These are phyloP conservation scores for Gambelia wislizenii DNA, from an alignment of 2,797 vertebrate species.

Conservation along the genomic window DNA sequence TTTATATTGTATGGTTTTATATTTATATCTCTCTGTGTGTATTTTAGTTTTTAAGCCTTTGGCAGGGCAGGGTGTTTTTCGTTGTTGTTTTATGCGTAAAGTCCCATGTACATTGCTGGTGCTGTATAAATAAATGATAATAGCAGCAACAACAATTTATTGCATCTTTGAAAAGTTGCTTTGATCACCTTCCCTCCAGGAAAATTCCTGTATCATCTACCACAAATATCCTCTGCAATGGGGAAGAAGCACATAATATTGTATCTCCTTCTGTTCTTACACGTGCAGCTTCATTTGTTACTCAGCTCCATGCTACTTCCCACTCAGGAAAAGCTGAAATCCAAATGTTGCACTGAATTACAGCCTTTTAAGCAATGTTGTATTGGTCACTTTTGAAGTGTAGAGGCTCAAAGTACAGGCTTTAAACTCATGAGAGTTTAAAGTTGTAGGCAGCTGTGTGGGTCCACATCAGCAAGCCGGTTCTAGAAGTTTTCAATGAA, in stretches of 20 bases:
- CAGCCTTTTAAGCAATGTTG: background rate
- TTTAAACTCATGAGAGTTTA: background rate
- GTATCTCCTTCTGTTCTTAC: background rate
- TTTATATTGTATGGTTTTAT: too few relatives aligned
- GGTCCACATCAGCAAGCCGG: background rate
- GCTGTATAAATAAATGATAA: too few relatives aligned
- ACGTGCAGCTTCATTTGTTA: background rate
- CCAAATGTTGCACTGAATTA: background rate
- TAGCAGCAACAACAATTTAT: background rate
- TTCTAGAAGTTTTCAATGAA: background rate
- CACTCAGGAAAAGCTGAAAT: background rate
- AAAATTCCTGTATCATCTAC: background rate
- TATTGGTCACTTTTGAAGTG: background rate
- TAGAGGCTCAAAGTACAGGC: background rate
- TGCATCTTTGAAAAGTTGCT: slow-evolving; percentile 8
- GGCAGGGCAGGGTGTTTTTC: too few relatives aligned
- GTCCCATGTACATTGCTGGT: too few relatives aligned
- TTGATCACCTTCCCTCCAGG: slow-evolving; percentile 13
- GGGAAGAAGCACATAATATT: background rate
- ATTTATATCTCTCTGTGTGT: too few relatives aligned
- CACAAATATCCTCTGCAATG: background rate
- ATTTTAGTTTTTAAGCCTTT: too few relatives aligned
- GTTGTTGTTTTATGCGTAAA: too few relatives aligned
- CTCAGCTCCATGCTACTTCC: background rate
- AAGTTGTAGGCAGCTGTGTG: background rate